Percentiles rank a stretch among this genome's conserved stretches.
Conservation (phyloP, 2,113 vertebrate species). For the Passer montanus region DNA sequence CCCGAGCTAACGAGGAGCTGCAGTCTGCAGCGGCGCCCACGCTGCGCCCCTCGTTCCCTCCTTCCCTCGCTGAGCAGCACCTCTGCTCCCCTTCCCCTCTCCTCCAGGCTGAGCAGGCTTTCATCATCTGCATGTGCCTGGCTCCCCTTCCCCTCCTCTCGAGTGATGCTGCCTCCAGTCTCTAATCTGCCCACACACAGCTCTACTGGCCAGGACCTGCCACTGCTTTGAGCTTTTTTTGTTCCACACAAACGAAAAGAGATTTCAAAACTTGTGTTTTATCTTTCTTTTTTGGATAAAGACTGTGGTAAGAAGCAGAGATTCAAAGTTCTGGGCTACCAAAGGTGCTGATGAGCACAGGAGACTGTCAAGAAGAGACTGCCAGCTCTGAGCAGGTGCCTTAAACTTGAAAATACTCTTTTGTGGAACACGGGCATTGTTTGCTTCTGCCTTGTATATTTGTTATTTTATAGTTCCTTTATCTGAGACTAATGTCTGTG, state of each 20-base stretch:
- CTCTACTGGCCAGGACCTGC: conserved; percentile 22
- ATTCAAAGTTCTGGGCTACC: conserved; percentile 52
- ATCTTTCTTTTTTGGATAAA: conserved; percentile 51
- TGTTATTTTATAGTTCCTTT: conserved; percentile 9
- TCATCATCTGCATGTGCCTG: conserved; percentile 35
- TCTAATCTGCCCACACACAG: conserved; percentile 62
- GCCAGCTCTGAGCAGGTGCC: conserved; percentile 29
- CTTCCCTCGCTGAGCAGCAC: background rate
- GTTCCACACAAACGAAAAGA: conserved; percentile 1
- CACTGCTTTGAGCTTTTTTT: conserved; percentile 29
- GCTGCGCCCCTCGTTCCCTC: background rate
- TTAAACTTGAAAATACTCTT: conserved; percentile 1
- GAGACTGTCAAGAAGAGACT: conserved; percentile 1
- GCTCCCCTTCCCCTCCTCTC: conserved; percentile 25
- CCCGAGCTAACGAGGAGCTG: background rate
- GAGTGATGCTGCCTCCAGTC: background rate
- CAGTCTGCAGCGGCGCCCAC: background rate
- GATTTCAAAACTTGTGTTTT: conserved; percentile 51
- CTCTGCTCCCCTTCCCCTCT: conserved; percentile 20
- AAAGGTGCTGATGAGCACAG: conserved; percentile 36
- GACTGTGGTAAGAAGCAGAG: background rate
- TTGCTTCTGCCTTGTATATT: background rate
- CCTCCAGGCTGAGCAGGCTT: background rate
- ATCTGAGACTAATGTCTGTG: background rate
- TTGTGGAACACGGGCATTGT: background rate